A percentile compares a stretch with the other conserved stretches of the same genome.
Conservation (phyloP, 2,797 vertebrate genomes). For the Antennarius maculatus region DNA sequence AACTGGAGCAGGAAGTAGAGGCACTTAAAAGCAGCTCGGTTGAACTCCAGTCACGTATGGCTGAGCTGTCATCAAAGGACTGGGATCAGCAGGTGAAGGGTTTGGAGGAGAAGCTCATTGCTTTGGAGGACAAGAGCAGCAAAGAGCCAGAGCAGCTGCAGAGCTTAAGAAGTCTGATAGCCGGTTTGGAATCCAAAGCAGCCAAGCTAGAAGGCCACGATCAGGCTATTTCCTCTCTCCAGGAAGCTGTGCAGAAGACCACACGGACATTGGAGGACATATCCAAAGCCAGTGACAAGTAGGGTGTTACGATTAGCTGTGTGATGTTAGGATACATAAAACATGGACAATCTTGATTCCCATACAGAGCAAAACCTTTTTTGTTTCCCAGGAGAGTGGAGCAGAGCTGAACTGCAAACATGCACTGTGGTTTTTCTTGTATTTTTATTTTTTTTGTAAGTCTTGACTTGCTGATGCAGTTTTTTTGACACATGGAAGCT, state of each 20-base stretch:
- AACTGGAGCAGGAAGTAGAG: constrained; percentile 77
- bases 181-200: constrained; percentile 82
- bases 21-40: constrained; percentile 77
- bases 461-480: constrained; percentile 24
- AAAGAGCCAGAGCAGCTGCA: constrained; percentile 82
- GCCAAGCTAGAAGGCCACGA: constrained; percentile 87
- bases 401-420: constrained; percentile 65
- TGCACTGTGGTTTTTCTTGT: constrained; percentile 77
- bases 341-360: constrained; percentile 22
- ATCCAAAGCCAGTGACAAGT: constrained; percentile 75
- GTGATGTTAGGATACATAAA: constrained; percentile 23
- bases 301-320: not conserved
- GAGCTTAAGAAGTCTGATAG: constrained; percentile 81
- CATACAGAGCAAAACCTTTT: constrained; percentile 2
- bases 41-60: constrained; percentile 76
- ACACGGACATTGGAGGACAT: constrained; percentile 81
- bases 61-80: constrained; percentile 64
- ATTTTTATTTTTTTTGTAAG: constrained; percentile 18
- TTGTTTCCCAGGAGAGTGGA: constrained; percentile 13
- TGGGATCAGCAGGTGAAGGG: constrained; percentile 52
- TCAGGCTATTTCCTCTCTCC: constrained; percentile 80
- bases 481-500: constrained; percentile 5
- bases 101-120: constrained; percentile 48
- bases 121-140: constrained; percentile 61
- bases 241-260: constrained; percentile 81